Evolutionary conservation across 92 coral and sea anemone genomes (phyloP).

Genomic region (Zoanthus gigantus): DNA sequence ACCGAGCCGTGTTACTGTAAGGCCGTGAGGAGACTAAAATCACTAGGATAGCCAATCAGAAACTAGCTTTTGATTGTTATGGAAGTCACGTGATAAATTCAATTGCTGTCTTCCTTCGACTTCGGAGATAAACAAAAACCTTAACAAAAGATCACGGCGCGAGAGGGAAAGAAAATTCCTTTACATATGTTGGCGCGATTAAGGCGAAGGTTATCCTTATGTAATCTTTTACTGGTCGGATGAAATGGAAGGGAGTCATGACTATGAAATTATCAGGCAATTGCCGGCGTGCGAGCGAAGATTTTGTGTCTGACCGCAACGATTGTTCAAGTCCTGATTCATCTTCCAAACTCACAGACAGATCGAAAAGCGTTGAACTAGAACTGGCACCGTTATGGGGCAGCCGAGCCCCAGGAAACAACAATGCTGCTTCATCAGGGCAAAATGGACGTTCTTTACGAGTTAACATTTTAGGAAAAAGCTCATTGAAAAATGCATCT

Average conservation of each 20-base stretch:
- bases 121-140: conserved; percentile 31
- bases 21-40: not conserved
- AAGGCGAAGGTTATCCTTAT: conserved; percentile 4
- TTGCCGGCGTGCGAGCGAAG: conserved; percentile 41
- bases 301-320: conserved; percentile 39
- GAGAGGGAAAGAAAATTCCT: conserved; percentile 36
- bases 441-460: conserved; percentile 37
- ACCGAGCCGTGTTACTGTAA: not conserved
- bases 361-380: conserved; percentile 40
- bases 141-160: conserved; percentile 25
- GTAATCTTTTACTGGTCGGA: conserved; percentile 36
- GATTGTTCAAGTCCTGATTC: conserved; percentile 37
- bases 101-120: conserved; percentile 31
- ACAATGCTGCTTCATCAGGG: conserved; percentile 26
- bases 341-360: conserved; percentile 24
- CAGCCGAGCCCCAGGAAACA: conserved; percentile 28
- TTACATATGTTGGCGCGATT: conserved; percentile 45
- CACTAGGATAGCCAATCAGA: conserved; percentile 19
- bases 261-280: conserved; percentile 43
- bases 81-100: conserved; percentile 38
- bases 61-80: not conserved
- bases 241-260: conserved; percentile 40
- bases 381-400: conserved; percentile 51
- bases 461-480: conserved; percentile 35
- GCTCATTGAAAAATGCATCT: conserved; percentile 25